Percentiles rank a stretch among this genome's conserved stretches.
Conservation (phyloP, 2,113 vertebrate genomes). For the Macaca mulatta region DNA sequence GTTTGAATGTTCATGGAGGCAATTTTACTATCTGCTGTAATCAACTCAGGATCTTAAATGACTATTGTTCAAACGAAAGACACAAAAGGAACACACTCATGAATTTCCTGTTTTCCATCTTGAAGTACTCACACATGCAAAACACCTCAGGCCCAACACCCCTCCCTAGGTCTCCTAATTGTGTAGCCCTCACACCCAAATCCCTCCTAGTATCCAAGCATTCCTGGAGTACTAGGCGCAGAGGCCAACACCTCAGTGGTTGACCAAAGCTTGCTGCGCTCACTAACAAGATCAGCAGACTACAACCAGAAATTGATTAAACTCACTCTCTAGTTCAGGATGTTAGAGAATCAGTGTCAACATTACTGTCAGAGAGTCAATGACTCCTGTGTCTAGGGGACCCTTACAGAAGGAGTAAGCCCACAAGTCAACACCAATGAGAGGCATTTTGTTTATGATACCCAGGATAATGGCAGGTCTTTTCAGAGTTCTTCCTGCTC, state of each 20-base stretch:
- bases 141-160: background rate
- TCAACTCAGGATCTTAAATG: background rate
- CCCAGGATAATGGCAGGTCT: background rate
- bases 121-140: conserved; percentile 12
- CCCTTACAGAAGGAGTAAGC: background rate
- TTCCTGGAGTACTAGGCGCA: background rate
- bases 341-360: background rate
- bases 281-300: background rate
- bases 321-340: background rate
- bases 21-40: background rate
- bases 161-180: background rate
- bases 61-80: conserved; percentile 22
- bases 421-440: background rate
- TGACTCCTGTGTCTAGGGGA: background rate
- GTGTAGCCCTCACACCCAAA: background rate
- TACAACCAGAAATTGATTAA: background rate
- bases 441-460: background rate
- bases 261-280: background rate
- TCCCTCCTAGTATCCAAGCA: background rate
- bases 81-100: background rate
- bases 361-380: background rate
- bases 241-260: background rate
- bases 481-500: background rate
- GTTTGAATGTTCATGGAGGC: background rate
- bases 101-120: conserved; percentile 51